Evolutionary conservation across 2,888 invertebrate genomes (phyloP).

Genomic region (Trachelus tabidus): DNA sequence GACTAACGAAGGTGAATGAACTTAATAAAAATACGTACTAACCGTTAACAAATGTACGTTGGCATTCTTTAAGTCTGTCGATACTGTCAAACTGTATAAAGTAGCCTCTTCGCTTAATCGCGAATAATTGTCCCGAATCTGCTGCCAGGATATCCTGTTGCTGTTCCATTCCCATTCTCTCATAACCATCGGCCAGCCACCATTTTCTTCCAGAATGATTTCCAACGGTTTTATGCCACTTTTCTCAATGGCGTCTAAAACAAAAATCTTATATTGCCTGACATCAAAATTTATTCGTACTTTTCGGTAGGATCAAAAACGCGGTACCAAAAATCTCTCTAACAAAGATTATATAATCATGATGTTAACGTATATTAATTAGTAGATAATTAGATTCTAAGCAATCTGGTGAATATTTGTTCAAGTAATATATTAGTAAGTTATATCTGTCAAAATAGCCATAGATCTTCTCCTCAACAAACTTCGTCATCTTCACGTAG

Average conservation of each 20-base stretch:
- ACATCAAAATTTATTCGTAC: not conserved
- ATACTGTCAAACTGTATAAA: constrained; percentile 8
- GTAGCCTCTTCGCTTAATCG: constrained; percentile 1
- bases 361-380: too few species aligned
- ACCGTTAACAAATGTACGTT: constrained; percentile 10
- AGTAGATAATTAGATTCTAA: too few species aligned
- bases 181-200: constrained; percentile 30
- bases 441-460: too few species aligned
- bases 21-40: not conserved
- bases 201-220: constrained; percentile 61
- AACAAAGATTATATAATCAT: too few species aligned
- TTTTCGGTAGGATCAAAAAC: not conserved
- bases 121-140: constrained; percentile 14
- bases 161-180: constrained; percentile 40
- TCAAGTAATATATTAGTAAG: too few species aligned
- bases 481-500: too few species aligned
- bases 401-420: too few species aligned
- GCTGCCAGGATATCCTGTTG: constrained; percentile 14
- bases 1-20: not conserved
- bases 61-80: constrained; percentile 12
- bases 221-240: constrained; percentile 72
- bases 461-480: too few species aligned
- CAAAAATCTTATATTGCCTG: not conserved
- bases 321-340: too few species aligned
- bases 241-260: constrained; percentile 66